Base-by-base conservation (phyloP, 2,797 vertebrate species). In the Poeciliopsis turneri region DNA sequence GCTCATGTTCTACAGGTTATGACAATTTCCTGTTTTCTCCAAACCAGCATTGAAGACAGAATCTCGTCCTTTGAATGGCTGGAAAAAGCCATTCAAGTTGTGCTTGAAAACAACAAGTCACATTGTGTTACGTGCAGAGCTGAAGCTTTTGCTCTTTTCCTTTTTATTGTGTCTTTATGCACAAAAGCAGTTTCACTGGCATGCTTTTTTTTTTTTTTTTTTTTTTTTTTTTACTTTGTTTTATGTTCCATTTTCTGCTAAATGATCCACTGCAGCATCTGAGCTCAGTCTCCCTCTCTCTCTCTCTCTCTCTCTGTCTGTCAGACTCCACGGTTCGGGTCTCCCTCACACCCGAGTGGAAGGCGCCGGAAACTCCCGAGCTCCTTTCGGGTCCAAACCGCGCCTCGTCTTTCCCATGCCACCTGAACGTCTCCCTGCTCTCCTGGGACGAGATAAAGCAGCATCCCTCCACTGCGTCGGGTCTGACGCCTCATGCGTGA, bases 321-420 rank as follows among this genome's bases (percentile, higher is more conserved):
- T 43, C 43, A 16, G 49, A 70, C 25, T 77, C 61, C 51, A 47
- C 75, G 66, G 75, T 78, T 77, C 47, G 12, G 47, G 53, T 23
- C 45, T 51, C 61, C 45, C 13, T 47, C 75, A 57, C 3, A 25
- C 47, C 80, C 78, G 82, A 80, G 57, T 71, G 77, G 51, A 87
- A 84, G 85, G 75, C 49, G n/a, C 49, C n/a, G 76, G 39, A 75
- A 61, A 43, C 4, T 16, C 39, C 25, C 25, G 49, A 79, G 71
- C 83, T 81, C 71, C 76, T 83, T 81, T 78, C 64, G 78, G 47
- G 79, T 41, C 12, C 59, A 70, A 59, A 70, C 72, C 41, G 43
- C 8, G 33, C 66, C 36, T 41, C 66, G 5, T 68, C 18, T 68
- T 43, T 23, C 59, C 72, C 70, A 57, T 46, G 81, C 69, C 80